Base-by-base conservation (phyloP, 2,113 vertebrate species). In the Fulica atra region DNA sequence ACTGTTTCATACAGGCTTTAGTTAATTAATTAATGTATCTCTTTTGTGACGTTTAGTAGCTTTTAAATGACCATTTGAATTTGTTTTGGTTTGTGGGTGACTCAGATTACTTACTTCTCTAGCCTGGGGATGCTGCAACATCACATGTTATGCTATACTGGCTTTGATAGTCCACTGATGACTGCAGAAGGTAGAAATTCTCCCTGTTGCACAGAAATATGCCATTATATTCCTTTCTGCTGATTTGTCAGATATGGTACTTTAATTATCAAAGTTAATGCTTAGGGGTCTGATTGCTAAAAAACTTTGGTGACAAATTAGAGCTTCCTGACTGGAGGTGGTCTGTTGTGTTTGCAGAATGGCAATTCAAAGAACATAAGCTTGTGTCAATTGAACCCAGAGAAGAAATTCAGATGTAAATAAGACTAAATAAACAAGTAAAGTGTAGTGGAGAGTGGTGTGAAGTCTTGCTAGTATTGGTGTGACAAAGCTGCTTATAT, bases 1-100 rank as follows among this genome's bases (percentile, higher is more conserved):
- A 35, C 10, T 82, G 3, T 26, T 92, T 68, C 36, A 36, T 11
- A 48, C 24, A 36, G 11, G 4, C 38, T 92, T 81, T 69, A 71
- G 53, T 56, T 78, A 73, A 90, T 92, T 64, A n/a, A 64, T 76
- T 12, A 44, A 35, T 83, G 78, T 87, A 42, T 80, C 87, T 95
- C 77, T 81, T 86, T 88, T 36, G 10, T 68, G 60, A 46, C 19
- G 2, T 79, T 72, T 87, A 69, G 36, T 85, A 85, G 61, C 25
- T 80, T 85, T 86, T 83, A 54, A 26, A 86, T 79, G 83, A 91
- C 38, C 35, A 66, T 88, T 86, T 86, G 42, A 48, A 35, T 81
- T 74, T 83, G 29, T 78, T 95, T 89, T 46, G 82, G 3, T 25
- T 60, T 46, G 64, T 71, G 50, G 18, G 29, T 84, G 33, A 81